Conservation (phyloP, 1,140 invertebrate species). For the Paraescarpia echinospica region DNA sequence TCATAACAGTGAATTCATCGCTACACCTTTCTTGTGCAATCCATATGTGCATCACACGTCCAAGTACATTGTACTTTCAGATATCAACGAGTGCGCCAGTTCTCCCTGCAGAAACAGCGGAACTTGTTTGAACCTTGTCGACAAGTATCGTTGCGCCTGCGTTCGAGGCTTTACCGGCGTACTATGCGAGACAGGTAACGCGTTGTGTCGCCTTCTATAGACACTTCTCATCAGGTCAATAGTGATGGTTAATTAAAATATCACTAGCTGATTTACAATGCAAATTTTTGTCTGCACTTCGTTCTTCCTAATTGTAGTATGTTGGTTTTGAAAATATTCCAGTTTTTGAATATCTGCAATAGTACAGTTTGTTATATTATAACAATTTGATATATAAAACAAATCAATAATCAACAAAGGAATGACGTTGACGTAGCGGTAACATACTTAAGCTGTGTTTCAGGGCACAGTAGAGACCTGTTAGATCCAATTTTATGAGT, state of each 20-base stretch:
- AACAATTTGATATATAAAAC: neutral
- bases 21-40: too few relatives aligned
- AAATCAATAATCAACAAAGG: neutral
- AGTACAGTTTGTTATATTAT: neutral
- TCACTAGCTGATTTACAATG: neutral
- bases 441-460: too few relatives aligned
- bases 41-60: too few relatives aligned
- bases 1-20: too few relatives aligned
- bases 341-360: neutral
- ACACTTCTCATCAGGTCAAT: neutral
- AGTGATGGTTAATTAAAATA: neutral
- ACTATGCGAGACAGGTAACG: neutral
- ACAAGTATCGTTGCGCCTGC: neutral
- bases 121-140: neutral
- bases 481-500: too few relatives aligned
- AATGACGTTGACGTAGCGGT: too few relatives aligned
- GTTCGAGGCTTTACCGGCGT: neutral
- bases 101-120: neutral
- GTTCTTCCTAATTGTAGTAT: neutral
- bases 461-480: too few relatives aligned
- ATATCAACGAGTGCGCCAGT: conserved; percentile 13
- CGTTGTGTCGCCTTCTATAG: neutral
- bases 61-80: neutral
- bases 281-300: neutral
- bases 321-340: neutral